Evolutionary conservation across 2,113 vertebrate genomes (phyloP), one percentile per base, ranked within the genome.

Genomic region (Oostethus manadensis): DNA sequence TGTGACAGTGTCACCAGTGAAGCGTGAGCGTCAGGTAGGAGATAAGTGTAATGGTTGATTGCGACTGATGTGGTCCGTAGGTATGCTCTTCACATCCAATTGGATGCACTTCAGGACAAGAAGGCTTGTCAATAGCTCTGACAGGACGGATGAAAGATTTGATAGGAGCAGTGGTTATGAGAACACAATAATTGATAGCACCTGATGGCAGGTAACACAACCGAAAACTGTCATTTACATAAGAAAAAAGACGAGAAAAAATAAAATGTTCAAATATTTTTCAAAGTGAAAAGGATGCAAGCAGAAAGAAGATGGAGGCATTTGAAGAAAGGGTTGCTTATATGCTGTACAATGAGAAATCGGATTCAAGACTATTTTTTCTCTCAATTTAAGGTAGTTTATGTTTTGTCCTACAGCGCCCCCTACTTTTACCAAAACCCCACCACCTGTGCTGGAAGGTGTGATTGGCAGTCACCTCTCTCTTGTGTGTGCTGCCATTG

Each of bases 351-450:
- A 26, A 26, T 26, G 29, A 33, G 29, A 33, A 33, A 33, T 33
- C 29, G 5, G 29, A 33, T 33, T 33, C 29, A 33, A 33, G 3
- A 33, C 8, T 33, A 33, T 6, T 33, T 33, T 33, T 4, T 33
- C 29, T 33, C 29, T 33, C 5, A 38, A 40, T 11, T 21, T 18
- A 21, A 40, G 11, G 10, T 21, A 38, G 6, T 45, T 64, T 5
- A n/a, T 63, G 13, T 65, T 60, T 75, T 64, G 0, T 66, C 48
- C 29, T 16, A 0, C 76, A 98, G 96, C 93, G 0, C 90, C 94
- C 1, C 96, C 96, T 18, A 78, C 81, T 6, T 93, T 99, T 74
- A 87, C 76, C 2, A 80, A 92, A 85, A 89, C 88, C 0, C 92
- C 93, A 1, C 93, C 93, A 0, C 76, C 88, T 0, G 82, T 84